phyloP scores from a whole-genome alignment of 2,888 invertebrate genomes.

The Diabrotica balteata region DNA sequence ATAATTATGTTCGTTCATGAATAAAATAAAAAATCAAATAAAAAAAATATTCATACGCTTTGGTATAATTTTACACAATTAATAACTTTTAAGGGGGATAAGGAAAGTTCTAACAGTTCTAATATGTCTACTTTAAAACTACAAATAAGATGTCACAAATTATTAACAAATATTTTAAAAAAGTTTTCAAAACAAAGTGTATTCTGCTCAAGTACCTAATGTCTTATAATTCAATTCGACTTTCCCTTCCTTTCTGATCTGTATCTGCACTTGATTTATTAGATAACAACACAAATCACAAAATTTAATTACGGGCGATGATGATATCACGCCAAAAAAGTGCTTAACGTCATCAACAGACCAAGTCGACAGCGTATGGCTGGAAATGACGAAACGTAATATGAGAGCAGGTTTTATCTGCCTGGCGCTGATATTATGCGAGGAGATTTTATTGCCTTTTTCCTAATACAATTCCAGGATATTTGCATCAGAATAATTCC shows the following conservation, averaged over 20 bases:
- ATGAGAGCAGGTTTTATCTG: constrained; percentile 6
- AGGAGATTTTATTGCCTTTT: constrained; percentile 4
- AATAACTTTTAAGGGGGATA: too few species aligned
- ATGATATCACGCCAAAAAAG: constrained; percentile 6
- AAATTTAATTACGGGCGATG: constrained; percentile 9
- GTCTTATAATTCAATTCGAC: too few species aligned
- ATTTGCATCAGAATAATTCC: constrained; percentile 7
- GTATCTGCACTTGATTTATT: background rate
- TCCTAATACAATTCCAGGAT: constrained; percentile 1
- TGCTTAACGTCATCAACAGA: constrained; percentile 7
- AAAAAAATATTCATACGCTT: too few species aligned
- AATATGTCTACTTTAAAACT: too few species aligned
- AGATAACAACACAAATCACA: background rate
- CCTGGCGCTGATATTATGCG: constrained; percentile 9
- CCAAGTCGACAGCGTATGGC: constrained; percentile 1
- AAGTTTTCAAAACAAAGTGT: too few species aligned
- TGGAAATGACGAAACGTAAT: constrained; percentile 12
- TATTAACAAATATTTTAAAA: too few species aligned
- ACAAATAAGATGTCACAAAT: too few species aligned
- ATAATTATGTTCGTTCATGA: too few species aligned
- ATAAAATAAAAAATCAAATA: too few species aligned
- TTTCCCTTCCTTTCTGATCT: background rate
- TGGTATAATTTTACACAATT: too few species aligned
- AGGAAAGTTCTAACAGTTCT: too few species aligned
- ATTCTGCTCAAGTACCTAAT: too few species aligned